Evolutionary conservation across 2,888 invertebrate species (phyloP).

Genomic region (Gortyna flavago): DNA sequence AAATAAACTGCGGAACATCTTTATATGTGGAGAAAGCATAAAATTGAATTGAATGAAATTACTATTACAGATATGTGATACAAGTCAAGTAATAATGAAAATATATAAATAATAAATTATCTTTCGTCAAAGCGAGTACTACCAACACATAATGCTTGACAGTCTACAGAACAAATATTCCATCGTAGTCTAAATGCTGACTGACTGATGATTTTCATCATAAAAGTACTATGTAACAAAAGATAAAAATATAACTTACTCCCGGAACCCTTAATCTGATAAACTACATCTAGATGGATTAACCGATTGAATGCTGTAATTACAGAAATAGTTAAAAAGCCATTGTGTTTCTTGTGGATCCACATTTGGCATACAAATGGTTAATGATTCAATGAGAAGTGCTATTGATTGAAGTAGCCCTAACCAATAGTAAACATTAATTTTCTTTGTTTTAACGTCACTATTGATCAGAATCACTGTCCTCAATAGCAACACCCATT

Average conservation of each 20-base stretch:
- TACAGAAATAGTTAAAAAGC: background rate
- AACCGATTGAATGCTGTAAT: background rate
- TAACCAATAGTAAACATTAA: slow-evolving; percentile 8
- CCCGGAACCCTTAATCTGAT: background rate
- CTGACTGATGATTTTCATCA: background rate
- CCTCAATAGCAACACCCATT: slow-evolving; percentile 47
- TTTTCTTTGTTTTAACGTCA: slow-evolving; percentile 18
- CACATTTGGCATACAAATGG: background rate
- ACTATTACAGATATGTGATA: background rate
- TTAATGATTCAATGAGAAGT: background rate
- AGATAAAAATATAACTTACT: slow-evolving; percentile 5
- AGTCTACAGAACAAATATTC: background rate
- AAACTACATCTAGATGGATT: background rate
- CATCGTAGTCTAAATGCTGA: background rate
- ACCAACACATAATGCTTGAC: background rate
- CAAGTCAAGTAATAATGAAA: background rate
- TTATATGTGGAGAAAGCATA: background rate
- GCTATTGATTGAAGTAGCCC: slow-evolving; percentile 11
- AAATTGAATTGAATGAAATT: no score
- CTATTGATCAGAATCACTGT: slow-evolving; percentile 49
- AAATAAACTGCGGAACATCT: background rate
- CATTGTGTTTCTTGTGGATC: background rate
- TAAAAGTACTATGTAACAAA: slow-evolving; percentile 13
- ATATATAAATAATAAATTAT: background rate
- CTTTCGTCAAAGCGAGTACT: background rate